Evolutionary conservation across 1,140 invertebrate species (phyloP).

Genomic region (Drosophila chauvacae): DNA sequence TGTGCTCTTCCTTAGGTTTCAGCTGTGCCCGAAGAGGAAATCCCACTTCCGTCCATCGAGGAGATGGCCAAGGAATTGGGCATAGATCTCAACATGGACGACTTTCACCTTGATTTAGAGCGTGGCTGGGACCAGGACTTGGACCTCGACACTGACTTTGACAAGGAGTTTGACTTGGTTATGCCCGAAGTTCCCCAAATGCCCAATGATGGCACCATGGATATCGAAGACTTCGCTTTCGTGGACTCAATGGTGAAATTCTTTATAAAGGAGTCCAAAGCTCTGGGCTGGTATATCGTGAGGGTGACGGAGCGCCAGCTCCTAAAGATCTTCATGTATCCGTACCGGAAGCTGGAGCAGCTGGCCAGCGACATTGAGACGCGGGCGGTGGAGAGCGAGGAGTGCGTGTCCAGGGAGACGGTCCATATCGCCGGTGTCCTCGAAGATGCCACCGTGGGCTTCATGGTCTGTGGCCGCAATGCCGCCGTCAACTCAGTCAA

Average conservation of each 20-base stretch:
- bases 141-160: not conserved
- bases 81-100: not conserved
- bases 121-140: not conserved
- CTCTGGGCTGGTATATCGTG: slow-evolving; percentile 23
- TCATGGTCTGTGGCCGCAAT: slow-evolving; percentile 35
- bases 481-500: slow-evolving; percentile 39
- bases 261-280: slow-evolving; percentile 23
- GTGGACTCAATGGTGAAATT: slow-evolving; percentile 16
- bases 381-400: slow-evolving; percentile 38
- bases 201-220: not conserved
- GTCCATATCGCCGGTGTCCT: slow-evolving; percentile 20
- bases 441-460: slow-evolving; percentile 30
- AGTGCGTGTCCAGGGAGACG: slow-evolving; percentile 42
- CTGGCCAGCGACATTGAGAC: slow-evolving; percentile 38
- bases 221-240: slow-evolving; percentile 25
- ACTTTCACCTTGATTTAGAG: slow-evolving; percentile 4
- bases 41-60: not conserved
- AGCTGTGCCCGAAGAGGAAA: not conserved
- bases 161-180: not conserved
- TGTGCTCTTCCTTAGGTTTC: not conserved
- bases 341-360: slow-evolving; percentile 41
- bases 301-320: slow-evolving; percentile 41
- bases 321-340: slow-evolving; percentile 58
- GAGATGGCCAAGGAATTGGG: slow-evolving; percentile 10
- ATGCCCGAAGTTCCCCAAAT: not conserved